phyloP scores from a whole-genome alignment of 2,113 vertebrate species.

The Clupea harengus region DNA sequence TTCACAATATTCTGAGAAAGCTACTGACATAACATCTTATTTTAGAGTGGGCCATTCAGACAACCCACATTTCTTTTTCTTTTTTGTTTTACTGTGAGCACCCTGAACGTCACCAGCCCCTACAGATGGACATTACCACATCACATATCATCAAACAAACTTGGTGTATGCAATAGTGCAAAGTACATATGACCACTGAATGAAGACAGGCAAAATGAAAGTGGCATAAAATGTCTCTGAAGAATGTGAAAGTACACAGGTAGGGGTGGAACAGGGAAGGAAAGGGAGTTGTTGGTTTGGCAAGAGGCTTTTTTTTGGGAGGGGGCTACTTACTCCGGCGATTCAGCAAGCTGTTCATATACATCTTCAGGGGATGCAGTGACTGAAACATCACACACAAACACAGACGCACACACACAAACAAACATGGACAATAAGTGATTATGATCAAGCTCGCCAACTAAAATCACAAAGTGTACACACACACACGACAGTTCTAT shows the following conservation, averaged over 20 bases:
- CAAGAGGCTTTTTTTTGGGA: neutral
- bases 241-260: neutral
- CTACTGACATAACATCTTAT: conserved; percentile 25
- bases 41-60: conserved; percentile 19
- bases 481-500: neutral
- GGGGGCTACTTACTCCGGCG: conserved; percentile 47
- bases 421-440: neutral
- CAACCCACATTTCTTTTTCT: conserved; percentile 13
- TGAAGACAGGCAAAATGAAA: neutral
- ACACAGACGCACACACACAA: neutral
- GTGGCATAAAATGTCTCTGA: neutral
- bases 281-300: neutral
- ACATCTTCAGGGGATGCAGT: conserved; percentile 38
- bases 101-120: neutral
- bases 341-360: conserved; percentile 50
- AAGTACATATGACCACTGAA: neutral
- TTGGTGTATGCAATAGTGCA: neutral
- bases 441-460: neutral
- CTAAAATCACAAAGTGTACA: neutral
- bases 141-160: neutral
- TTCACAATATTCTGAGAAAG: neutral
- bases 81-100: neutral
- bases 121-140: neutral
- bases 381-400: conserved; percentile 4
- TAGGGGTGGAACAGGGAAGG: neutral